Evolutionary conservation across 2,888 invertebrate species (phyloP), one percentile per base, ranked within the genome.

Genomic region (Pheosia tremula): DNA sequence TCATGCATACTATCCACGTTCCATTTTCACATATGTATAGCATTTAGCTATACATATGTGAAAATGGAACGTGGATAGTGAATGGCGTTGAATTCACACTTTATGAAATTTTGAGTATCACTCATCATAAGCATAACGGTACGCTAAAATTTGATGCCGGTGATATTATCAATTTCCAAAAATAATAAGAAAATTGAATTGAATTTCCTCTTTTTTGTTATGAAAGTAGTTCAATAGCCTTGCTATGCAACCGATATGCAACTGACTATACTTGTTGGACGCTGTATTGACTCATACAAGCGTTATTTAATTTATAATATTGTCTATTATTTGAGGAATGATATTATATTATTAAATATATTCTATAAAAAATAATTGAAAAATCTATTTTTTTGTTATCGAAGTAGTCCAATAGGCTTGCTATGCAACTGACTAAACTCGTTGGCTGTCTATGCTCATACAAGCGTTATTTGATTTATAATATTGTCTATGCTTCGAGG

Each of bases 311-410:
- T 41, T 47, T 49, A 41, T n/a, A n/a, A n/a, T 38, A 39, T n/a
- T 56, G 54, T 55, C 45, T 41, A 54, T 36, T 56, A 36, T 53
- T 39, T n/a, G 24, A 49, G n/a, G 55, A 56, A 56, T n/a, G n/a
- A n/a, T n/a, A n/a, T n/a, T n/a, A n/a, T n/a, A n/a, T n/a, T n/a
- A n/a, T n/a, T n/a, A n/a, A n/a, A n/a, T n/a, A n/a, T n/a, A n/a
- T n/a, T n/a, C n/a, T n/a, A n/a, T n/a, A n/a, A n/a, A n/a, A n/a
- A n/a, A n/a, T n/a, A n/a, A n/a, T n/a, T n/a, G n/a, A 53, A 7
- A 47, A 37, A 37, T 0, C 8, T 53, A 1, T 37, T 53, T 53
- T 53, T 53, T 36, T 10, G 10, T 39, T 10, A 39, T 13, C n/a
- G 13, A 55, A 13, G 11, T 39, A 55, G 55, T 37, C n/a, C 5